Evolutionary conservation across 2,888 invertebrate genomes (phyloP).

Genomic region (Argyra leucocephala): DNA sequence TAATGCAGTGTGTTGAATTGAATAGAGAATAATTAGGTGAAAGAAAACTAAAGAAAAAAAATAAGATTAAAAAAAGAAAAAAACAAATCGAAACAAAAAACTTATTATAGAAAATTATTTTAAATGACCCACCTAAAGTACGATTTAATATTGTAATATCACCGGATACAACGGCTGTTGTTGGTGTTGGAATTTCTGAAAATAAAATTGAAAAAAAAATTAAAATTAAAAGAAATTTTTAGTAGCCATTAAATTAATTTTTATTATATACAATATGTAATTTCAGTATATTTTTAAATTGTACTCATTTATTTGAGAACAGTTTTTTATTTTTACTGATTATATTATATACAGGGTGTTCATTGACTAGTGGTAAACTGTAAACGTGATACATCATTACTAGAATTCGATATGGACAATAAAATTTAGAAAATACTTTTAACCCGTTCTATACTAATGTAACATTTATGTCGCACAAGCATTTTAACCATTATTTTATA

Average conservation of each 20-base stretch:
- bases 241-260: background rate
- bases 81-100: background rate
- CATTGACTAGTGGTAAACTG: no score
- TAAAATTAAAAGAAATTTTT: conserved; percentile 2
- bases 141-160: conserved; percentile 41
- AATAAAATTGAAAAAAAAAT: conserved; percentile 24
- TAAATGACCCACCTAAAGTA: conserved; percentile 32
- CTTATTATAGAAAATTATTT: conserved; percentile 12
- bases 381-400: no score
- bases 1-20: background rate
- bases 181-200: conserved; percentile 78
- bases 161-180: conserved; percentile 57
- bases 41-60: conserved; percentile 2
- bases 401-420: no score
- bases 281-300: background rate
- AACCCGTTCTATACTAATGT: no score
- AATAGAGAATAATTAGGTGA: background rate
- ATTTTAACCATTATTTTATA: no score
- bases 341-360: no score
- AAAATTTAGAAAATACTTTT: no score
- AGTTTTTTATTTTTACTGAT: no score
- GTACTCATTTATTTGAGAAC: no score
- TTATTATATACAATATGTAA: background rate
- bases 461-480: no score
- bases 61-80: background rate